A percentile compares a stretch with the other conserved stretches of the same genome.
Evolutionary conservation across 1,140 invertebrate genomes (phyloP).

Genomic region (Macrosteles quadrilineatus): DNA sequence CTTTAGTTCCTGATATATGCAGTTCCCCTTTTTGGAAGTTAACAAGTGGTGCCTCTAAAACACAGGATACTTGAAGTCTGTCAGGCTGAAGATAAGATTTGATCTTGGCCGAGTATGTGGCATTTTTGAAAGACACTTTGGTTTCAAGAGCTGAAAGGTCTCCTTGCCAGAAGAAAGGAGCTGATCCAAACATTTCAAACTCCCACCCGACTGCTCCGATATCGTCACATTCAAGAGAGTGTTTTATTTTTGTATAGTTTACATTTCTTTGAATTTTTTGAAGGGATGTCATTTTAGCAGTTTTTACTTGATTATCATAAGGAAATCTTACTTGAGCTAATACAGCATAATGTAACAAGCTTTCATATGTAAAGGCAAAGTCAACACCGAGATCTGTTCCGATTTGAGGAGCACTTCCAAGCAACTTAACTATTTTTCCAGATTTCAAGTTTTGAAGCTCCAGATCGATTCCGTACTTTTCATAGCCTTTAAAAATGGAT

Average conservation of each 20-base stretch:
- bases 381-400: constrained; percentile 5
- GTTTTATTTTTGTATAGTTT: background rate
- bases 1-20: background rate
- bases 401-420: constrained; percentile 4
- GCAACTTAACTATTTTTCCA: background rate
- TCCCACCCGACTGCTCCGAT: background rate
- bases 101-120: background rate
- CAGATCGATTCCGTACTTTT: constrained; percentile 22
- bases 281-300: background rate
- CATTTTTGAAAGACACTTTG: background rate
- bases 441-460: constrained; percentile 1
- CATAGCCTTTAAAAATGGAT: constrained; percentile 11
- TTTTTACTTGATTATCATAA: background rate
- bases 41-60: constrained; percentile 6
- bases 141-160: background rate
- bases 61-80: background rate
- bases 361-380: constrained; percentile 2
- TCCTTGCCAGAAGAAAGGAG: background rate
- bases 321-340: constrained; percentile 2
- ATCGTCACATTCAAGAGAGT: background rate
- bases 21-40: background rate
- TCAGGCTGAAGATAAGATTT: background rate
- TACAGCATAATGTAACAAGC: constrained; percentile 8
- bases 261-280: background rate
- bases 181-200: constrained; percentile 1